These are phyloP conservation scores for Macropus fuliginosus DNA, from an alignment of 2,797 vertebrate genomes.

Conservation along the genomic window DNA sequence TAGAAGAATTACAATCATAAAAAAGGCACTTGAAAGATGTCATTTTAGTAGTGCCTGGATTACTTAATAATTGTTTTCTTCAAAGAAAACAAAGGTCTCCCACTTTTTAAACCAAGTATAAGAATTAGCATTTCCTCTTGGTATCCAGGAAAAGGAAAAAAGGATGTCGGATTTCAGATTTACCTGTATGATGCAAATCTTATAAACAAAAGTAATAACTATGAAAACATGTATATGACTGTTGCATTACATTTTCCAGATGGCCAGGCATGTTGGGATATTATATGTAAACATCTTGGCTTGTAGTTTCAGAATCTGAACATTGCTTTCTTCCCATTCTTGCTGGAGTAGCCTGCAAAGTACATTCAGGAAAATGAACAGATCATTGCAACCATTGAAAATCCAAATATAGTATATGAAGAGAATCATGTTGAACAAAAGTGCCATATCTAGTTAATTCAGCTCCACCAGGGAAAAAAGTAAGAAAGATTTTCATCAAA, in stretches of 20 bases:
- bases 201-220: slow-evolving; percentile 87
- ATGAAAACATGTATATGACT: slow-evolving; percentile 88
- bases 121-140: slow-evolving; percentile 57
- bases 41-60: slow-evolving; percentile 51
- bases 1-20: slow-evolving; percentile 74
- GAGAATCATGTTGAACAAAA: slow-evolving; percentile 42
- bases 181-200: slow-evolving; percentile 88
- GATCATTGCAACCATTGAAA: slow-evolving; percentile 76
- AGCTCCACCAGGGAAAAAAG: slow-evolving; percentile 30
- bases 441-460: slow-evolving; percentile 28
- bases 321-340: slow-evolving; percentile 93
- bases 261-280: slow-evolving; percentile 92
- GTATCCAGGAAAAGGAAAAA: slow-evolving; percentile 55
- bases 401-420: slow-evolving; percentile 45
- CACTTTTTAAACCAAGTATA: slow-evolving; percentile 64
- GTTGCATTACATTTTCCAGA: slow-evolving; percentile 97
- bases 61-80: slow-evolving; percentile 67
- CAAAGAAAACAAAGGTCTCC: slow-evolving; percentile 64
- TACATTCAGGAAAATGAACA: slow-evolving; percentile 83
- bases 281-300: slow-evolving; percentile 93
- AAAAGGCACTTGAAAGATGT: slow-evolving; percentile 66
- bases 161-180: slow-evolving; percentile 81
- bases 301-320: slow-evolving; percentile 95
- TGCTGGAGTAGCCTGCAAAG: slow-evolving; percentile 92
- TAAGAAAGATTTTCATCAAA: slow-evolving; percentile 37